Conservation (phyloP, 2,888 invertebrate genomes). For the Phaedon cochleariae region DNA sequence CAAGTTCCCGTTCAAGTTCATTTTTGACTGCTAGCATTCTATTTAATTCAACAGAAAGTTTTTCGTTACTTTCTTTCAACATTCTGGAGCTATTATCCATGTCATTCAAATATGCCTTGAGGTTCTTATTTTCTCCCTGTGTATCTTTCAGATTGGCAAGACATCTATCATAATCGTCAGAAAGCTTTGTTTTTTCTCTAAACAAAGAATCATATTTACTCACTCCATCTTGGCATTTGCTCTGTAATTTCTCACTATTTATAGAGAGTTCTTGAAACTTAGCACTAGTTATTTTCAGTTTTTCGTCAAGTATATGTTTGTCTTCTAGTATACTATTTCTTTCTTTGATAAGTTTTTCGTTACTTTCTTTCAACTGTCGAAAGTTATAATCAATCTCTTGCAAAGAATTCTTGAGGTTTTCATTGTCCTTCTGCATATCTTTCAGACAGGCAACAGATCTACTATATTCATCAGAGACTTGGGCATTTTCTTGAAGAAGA, state of each 20-base stretch:
- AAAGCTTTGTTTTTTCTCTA: neutral
- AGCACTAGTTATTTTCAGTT: slow-evolving; percentile 6
- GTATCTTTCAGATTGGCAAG: slow-evolving; percentile 3
- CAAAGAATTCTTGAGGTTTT: neutral
- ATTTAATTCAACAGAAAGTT: neutral
- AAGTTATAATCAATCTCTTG: neutral
- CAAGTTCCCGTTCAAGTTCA: neutral
- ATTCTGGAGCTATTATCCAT: neutral
- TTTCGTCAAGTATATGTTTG: neutral
- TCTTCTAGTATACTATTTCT: neutral
- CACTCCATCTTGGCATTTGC: neutral
- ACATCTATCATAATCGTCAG: neutral
- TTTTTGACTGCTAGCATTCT: neutral
- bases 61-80: slow-evolving; percentile 8
- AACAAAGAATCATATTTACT: neutral
- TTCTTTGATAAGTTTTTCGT: neutral
- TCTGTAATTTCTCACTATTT: slow-evolving; percentile 9
- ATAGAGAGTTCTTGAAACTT: slow-evolving; percentile 3
- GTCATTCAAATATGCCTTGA: neutral
- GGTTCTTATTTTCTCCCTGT: neutral
- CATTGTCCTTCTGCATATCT: neutral
- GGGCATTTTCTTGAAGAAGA: neutral
- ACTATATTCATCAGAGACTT: neutral
- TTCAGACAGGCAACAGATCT: neutral
- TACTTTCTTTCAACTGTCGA: neutral